Base-by-base conservation (phyloP, 2,797 vertebrate genomes). In the Acipenser oxyrinchus region DNA sequence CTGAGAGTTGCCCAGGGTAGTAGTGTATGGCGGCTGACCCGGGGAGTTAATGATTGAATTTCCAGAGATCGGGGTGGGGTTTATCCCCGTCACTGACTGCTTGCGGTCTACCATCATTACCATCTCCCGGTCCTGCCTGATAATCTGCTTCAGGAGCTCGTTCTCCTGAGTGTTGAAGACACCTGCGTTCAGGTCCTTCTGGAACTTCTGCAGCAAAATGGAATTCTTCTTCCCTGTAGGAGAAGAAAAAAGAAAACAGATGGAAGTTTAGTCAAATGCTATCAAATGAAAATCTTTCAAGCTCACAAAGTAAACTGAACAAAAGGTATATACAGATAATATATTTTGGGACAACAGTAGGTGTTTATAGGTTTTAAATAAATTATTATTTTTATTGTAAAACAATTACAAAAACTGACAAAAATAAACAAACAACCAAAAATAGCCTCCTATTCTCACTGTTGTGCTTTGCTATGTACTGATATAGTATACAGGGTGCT, bases 81-180 rank as follows among this genome's bases (percentile, higher is more conserved):
- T 89, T 84, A 90, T 85, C 78, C 90, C 90, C 66, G 81, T 87
- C 81, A 89, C 84, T 10, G 88, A 91, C 76, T 88, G 88, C 81
- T 89, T 91, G 84, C 89, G 87, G 75, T 92, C 90, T 83, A 90
- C 89, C 86, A 89, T 91, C 87, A 89, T 87, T 81, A 99, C 95
- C 95, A 96, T 98, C 89, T 99, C 96, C 80, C 96, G 79, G 90
- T 99, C 96, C 52, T 99, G 95, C 68, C 94, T 97, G 76, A 98
- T 96, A 2, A 99, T 99, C 90, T 99, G 95, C 89, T 98, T 99
- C 90, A 99, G 83, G 76, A 98, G 93, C 90, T 99, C 96, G 50
- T 96, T 98, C 88, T 99, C 96, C 86, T 99, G 95, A 7, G 96
- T 97, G 88, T 98, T 98, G 93, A 99, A 99, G 69, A 99, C 94